Evolutionary conservation across 2,888 invertebrate species (phyloP), one percentile per base, ranked within the genome.

Genomic region (Acrobasis repandana): DNA sequence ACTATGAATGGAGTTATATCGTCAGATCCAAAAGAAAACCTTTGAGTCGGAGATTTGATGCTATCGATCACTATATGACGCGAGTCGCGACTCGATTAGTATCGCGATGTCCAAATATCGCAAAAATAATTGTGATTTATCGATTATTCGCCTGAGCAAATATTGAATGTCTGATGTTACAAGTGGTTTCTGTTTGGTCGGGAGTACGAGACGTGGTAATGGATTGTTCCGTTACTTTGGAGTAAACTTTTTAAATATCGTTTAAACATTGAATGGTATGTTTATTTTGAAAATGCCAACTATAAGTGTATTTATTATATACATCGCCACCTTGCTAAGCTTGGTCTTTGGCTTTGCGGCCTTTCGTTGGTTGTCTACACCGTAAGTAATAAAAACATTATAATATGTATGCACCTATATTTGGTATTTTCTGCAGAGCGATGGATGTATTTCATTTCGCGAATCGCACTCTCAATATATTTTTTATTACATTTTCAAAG

Each of bases 61-160:
- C 70, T 73, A 80, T 82, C 81, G 73, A 79, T 81, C 80, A 77
- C 73, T 60, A 67, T 62, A 57, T 71, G 72, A 72, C 71, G 59
- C 36, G 36, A 36, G 34, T 6, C 34, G 34, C 58, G 64, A 67
- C 63, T 64, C 63, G 71, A 74, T 74, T 71, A 70, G 64, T 65
- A 66, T 63, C 67, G 64, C 63, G 62, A 61, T 56, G 48, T 64
- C 61, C 57, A 62, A 66, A 65, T 70, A 67, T 71, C 69, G 69
- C 65, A 64, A 63, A 64, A 66, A 65, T 65, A 65, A 68, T 65
- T 61, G 68, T 64, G 67, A 71, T 68, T 67, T 65, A 65, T 65
- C 63, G 61, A 61, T 15, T 33, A 57, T 38, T 16, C 33, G 20
- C 14, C 10, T 47, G 16, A 16, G 38, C 9, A 28, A 52, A 52